Evolutionary conservation across 2,888 invertebrate genomes (phyloP), one percentile per base, ranked within the genome.

Genomic region (Drosophila austrosaltans): DNA sequence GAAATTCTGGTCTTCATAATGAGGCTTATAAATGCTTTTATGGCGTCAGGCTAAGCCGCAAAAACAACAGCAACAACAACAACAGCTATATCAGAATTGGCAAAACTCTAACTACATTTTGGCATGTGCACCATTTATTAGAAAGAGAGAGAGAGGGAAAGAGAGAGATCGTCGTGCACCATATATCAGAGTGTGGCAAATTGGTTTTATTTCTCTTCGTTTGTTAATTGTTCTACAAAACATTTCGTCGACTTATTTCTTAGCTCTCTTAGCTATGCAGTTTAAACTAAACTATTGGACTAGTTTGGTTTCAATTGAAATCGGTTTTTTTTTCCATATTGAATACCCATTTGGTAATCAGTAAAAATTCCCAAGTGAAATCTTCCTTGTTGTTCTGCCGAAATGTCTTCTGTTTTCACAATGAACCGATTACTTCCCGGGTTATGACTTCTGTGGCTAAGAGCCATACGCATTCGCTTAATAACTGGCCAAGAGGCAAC

Each of bases 1-100:
- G 87, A 88, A 88, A 86, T 86, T 89, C 87, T 86, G 77, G 84
- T 88, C 86, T 82, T 80, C 78, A 89, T 87, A 84, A 89, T 86
- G 84, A 87, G 85, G 76, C 89, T 83, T 83, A 84, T 84, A 89
- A 84, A 89, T 83, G 79, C 79, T 87, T 84, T 85, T 87, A 87
- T 85, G 87, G 84, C 58, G 58, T 74, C 74, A 64, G 79, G 79
- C 75, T 86, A 59, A 81, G 79, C 72, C 61, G 73, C 60, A 77
- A 70, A 68, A 76, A 72, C 62, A 82, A 76, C 78, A 79, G 73
- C 58, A 63, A 42, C 32, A 62, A n/a, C 42, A 63, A 56, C 56
- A 67, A 54, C 39, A 57, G 10, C 32, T 57, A 36, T 65, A 54
- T 56, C 54, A 57, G 62, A 65, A 40, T 40, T 44, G 22, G 48